Conservation (phyloP, 2,113 vertebrate species). For the Brachyhypopomus gauderio region DNA sequence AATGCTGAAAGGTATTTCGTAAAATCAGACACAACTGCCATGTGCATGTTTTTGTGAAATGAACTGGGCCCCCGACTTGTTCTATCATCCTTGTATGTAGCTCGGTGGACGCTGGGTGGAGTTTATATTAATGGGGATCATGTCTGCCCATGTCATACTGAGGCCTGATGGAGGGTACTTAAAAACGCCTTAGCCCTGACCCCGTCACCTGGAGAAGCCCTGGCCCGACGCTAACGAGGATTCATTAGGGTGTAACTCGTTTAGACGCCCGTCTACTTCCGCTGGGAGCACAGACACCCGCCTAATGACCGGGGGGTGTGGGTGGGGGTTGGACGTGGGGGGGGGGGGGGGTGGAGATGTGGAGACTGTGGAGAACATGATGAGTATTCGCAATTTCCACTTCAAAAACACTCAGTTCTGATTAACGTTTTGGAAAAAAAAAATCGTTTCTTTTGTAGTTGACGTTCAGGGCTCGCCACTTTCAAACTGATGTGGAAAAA, state of each 20-base stretch:
- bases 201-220: conserved; percentile 49
- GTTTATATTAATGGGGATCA: neutral
- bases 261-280: conserved; percentile 62
- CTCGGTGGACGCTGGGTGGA: neutral
- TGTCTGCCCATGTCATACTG: neutral
- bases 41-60: too few species aligned
- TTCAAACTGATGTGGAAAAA: conserved; percentile 7
- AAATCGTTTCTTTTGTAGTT: neutral
- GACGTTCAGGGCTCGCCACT: neutral
- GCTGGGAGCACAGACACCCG: conserved; percentile 54
- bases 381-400: conserved; percentile 4
- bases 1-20: too few species aligned
- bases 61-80: too few species aligned
- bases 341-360: conserved; percentile 36
- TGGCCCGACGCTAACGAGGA: conserved; percentile 55
- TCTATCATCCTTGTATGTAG: neutral
- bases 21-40: too few species aligned
- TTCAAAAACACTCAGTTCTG: neutral
- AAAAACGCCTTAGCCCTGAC: conserved; percentile 57
- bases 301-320: conserved; percentile 60
- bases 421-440: neutral
- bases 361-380: neutral
- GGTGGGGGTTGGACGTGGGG: neutral
- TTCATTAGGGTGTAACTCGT: conserved; percentile 65
- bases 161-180: conserved; percentile 45